A percentile compares a stretch with the other conserved stretches of the same genome.
Conservation (phyloP, 2,797 vertebrate genomes). For the Falco cherrug region DNA sequence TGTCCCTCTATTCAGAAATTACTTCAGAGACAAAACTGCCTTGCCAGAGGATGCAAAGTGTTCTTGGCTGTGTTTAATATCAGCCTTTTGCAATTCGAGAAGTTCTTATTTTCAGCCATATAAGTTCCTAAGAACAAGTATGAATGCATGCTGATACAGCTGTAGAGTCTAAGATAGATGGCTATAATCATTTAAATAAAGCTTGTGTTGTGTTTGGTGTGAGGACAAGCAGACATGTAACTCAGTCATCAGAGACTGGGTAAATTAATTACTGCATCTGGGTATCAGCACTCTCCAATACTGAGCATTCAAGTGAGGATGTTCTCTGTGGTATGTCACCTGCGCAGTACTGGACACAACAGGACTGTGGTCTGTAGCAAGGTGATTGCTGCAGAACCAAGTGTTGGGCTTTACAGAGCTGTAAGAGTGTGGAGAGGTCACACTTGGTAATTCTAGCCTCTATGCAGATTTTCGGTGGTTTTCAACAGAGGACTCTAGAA, state of each 20-base stretch:
- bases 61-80: background rate
- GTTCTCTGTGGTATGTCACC: background rate
- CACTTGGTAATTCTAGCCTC: background rate
- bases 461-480: background rate
- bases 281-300: rapidly evolving
- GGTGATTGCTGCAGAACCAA: background rate
- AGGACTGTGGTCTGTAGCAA: background rate
- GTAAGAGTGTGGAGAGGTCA: background rate
- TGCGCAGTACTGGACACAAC: rapidly evolving
- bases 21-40: background rate
- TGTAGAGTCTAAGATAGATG: background rate
- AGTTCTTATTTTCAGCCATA: background rate
- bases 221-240: background rate
- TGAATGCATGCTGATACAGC: background rate
- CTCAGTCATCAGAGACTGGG: rapidly evolving
- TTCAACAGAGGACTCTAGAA: background rate
- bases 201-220: background rate
- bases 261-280: rapidly evolving
- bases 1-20: background rate
- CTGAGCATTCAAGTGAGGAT: background rate
- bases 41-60: background rate
- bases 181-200: background rate
- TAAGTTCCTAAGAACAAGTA: background rate
- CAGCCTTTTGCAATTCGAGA: background rate
- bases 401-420: background rate